phyloP scores from a whole-genome alignment of 2,113 vertebrate genomes.

The Pangasianodon gigas region DNA sequence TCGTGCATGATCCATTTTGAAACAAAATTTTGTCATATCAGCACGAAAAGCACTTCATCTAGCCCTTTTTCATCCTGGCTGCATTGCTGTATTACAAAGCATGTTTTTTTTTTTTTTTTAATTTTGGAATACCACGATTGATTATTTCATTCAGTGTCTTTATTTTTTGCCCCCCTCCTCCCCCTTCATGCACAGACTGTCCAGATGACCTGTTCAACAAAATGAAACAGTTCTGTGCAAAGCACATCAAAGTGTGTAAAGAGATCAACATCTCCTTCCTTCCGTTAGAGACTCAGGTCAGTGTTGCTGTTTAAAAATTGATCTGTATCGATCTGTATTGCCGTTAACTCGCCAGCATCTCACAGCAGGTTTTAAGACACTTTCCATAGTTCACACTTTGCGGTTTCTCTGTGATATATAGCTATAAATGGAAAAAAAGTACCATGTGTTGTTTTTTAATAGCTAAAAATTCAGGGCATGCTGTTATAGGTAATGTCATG shows the following conservation, averaged over 20 bases:
- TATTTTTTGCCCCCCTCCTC: too few relatives aligned
- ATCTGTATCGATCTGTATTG: not conserved
- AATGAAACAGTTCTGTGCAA: conserved; percentile 85
- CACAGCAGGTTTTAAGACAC: not conserved
- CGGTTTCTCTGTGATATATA: not conserved
- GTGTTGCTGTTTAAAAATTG: conserved; percentile 6
- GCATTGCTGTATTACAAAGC: not conserved
- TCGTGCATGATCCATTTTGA: not conserved
- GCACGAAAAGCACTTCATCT: not conserved
- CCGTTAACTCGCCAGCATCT: not conserved
- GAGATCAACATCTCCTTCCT: conserved; percentile 93
- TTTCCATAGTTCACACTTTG: not conserved
- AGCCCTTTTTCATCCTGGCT: not conserved
- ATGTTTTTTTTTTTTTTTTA: not conserved
- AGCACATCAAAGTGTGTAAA: conserved; percentile 87
- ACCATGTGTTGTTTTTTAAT: not conserved
- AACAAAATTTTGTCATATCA: not conserved
- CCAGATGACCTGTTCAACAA: conserved; percentile 88
- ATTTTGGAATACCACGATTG: not conserved
- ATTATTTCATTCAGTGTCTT: not conserved
- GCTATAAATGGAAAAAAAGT: not conserved
- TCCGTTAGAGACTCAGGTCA: conserved; percentile 89
- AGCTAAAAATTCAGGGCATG: not conserved
- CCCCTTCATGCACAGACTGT: conserved; percentile 65
- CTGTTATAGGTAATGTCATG: not conserved